These are phyloP conservation scores for Strix aluco DNA, from an alignment of 2,113 vertebrate species.

Conservation along the genomic window DNA sequence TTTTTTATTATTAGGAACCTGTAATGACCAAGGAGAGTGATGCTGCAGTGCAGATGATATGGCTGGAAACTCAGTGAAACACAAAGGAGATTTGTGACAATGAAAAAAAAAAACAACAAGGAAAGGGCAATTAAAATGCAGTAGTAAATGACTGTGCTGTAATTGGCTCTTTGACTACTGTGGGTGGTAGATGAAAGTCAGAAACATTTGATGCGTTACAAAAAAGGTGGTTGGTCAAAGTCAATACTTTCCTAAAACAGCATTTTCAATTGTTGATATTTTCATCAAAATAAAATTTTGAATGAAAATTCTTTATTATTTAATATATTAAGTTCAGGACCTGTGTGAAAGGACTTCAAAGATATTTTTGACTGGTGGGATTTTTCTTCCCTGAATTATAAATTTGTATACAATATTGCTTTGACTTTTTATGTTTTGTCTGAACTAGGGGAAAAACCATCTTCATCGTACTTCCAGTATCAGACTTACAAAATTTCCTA, in stretches of 20 bases:
- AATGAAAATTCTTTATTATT: not conserved
- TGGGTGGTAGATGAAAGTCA: not conserved
- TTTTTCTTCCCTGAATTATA: not conserved
- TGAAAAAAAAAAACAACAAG: not conserved
- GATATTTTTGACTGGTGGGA: not conserved
- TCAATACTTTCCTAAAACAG: not conserved
- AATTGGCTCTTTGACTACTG: not conserved
- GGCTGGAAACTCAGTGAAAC: not conserved
- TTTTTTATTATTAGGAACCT: not conserved
- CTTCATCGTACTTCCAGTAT: not conserved
- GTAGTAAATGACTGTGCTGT: not conserved
- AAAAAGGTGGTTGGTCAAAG: not conserved
- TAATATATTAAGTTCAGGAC: not conserved
- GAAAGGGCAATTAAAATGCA: not conserved
- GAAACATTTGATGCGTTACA: not conserved
- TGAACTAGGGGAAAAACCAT: not conserved
- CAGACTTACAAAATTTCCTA: not conserved
- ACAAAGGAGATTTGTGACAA: not conserved
- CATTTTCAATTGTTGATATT: not conserved
- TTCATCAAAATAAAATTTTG: not conserved
- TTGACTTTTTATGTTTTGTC: not conserved
- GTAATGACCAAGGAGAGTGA: not conserved
- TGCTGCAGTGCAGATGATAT: not conserved
- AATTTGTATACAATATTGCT: not conserved
- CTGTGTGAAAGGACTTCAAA: not conserved